phyloP scores from a whole-genome alignment of 2,888 invertebrate species.

The Andricus quercusramuli region DNA sequence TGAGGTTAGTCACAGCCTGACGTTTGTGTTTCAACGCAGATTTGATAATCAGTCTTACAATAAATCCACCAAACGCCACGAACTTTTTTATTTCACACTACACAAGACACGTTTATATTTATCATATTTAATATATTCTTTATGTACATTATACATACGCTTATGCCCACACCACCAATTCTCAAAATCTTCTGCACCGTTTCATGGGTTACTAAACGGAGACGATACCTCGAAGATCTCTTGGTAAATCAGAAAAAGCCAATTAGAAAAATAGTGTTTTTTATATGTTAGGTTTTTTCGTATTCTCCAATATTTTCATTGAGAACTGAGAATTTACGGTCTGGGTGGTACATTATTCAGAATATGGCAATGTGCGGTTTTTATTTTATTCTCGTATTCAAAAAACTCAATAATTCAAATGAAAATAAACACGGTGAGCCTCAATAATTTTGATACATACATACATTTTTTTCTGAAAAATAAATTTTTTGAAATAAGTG shows the following conservation, averaged over 20 bases:
- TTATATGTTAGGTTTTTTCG: not conserved
- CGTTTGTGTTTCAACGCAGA: slow-evolving; percentile 66
- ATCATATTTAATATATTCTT: slow-evolving; percentile 9
- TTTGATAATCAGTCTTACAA: slow-evolving; percentile 59
- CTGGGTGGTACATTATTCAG: not conserved
- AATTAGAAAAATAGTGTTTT: not conserved
- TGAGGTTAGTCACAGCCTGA: slow-evolving; percentile 84
- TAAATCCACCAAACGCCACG: slow-evolving; percentile 57
- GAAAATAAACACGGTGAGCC: too few relatives aligned
- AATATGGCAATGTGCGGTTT: not conserved
- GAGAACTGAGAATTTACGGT: not conserved
- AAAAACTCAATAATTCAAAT: too few relatives aligned
- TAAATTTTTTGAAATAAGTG: too few relatives aligned
- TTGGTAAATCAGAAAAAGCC: slow-evolving; percentile 14
- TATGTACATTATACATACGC: slow-evolving; percentile 28
- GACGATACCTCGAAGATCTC: not conserved
- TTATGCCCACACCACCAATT: slow-evolving; percentile 21
- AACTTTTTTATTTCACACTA: slow-evolving; percentile 50
- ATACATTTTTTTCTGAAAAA: too few relatives aligned
- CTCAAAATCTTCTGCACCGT: slow-evolving; percentile 19
- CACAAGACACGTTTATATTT: slow-evolving; percentile 18
- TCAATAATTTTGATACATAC: too few relatives aligned
- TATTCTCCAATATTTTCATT: not conserved
- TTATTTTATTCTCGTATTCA: not conserved
- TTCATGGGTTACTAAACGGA: not conserved